A percentile compares a stretch with the other conserved stretches of the same genome.
phyloP scores from a whole-genome alignment of 1,140 invertebrate species.

The Sinonovacula constricta region DNA sequence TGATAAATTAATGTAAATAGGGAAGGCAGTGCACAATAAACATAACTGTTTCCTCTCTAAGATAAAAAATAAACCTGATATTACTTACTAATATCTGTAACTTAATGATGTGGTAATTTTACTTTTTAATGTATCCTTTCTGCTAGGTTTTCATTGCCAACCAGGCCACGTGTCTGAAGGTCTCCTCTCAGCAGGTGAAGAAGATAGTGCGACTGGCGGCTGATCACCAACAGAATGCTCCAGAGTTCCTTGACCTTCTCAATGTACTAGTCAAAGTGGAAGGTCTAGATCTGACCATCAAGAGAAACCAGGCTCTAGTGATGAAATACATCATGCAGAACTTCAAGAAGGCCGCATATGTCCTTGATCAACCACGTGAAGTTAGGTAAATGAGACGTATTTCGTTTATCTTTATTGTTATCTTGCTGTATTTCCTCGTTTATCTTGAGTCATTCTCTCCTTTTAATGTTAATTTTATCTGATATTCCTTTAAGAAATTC shows the following conservation, averaged over 20 bases:
- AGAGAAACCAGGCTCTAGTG: conserved; percentile 76
- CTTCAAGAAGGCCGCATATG: conserved; percentile 75
- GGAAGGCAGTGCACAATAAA: too few species aligned
- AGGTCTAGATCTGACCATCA: conserved; percentile 76
- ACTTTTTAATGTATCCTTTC: too few species aligned
- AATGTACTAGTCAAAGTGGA: conserved; percentile 77
- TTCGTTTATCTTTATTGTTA: too few species aligned
- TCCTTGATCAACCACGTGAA: conserved; percentile 74
- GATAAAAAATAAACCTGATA: too few species aligned
- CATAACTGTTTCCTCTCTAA: too few species aligned
- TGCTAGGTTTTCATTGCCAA: conserved; percentile 78
- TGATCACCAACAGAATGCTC: conserved; percentile 72
- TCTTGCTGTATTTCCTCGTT: too few species aligned
- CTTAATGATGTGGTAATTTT: too few species aligned
- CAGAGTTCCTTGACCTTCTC: conserved; percentile 76
- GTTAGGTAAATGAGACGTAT: conserved; percentile 57
- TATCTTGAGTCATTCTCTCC: too few species aligned
- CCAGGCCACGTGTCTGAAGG: conserved; percentile 76
- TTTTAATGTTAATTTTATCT: too few species aligned
- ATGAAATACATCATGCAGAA: conserved; percentile 80
- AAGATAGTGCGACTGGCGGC: conserved; percentile 75
- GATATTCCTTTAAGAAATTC: too few species aligned
- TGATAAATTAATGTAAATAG: too few species aligned
- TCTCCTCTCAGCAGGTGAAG: conserved; percentile 75
- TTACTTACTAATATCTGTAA: too few species aligned